Evolutionary conservation across 1,140 invertebrate species (phyloP), one percentile per base, ranked within the genome.

Genomic region (Drosophila grimshawi): DNA sequence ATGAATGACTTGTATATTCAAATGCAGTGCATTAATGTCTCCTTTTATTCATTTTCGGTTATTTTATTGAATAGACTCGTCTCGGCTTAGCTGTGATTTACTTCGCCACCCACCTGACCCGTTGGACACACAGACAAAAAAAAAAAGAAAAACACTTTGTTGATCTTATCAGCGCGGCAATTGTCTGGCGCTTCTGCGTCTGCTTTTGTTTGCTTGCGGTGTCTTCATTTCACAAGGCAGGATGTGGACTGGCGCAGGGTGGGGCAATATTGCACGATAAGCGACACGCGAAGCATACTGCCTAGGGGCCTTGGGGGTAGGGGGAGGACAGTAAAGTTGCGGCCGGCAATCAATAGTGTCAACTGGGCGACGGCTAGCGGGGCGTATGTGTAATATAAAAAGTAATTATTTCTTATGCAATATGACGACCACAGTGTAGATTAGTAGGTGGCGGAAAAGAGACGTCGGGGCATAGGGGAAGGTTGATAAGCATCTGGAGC

Each of bases 401-500:
- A 67, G 83, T 88, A 89, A 88, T 88, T 88, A 88, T 88, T 88
- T 83, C 83, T 83, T 89, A 89, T 88, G 80, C 85, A 86, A 88
- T 83, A 88, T 83, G 85, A 69, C 48, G 10, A n/a, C 39, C 39
- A 41, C 19, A 19, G 19, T 1, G 19, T 19, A 19, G 19, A 19
- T 41, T 64, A 64, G 8, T 66, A 32, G 61, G 52, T 29, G 29
- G 45, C 32, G 52, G 8, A 7, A 19, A 3, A 4, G 7, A 29
- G 27, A 6, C 33, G 8, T n/a, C 4, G 32, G 7, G 27, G 7
- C 19, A 19, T 1, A 19, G 19, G 19, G 19, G 19, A 19, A 1
- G 60, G 70, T 19, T 6, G 73, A 88, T 85, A 88, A 88, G 67
- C 85, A 88, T 89, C 83, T 86, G 80, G 70, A 85, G 80, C 81